Conservation (phyloP, 2,797 vertebrate genomes). For the Danio jaintianensis region DNA sequence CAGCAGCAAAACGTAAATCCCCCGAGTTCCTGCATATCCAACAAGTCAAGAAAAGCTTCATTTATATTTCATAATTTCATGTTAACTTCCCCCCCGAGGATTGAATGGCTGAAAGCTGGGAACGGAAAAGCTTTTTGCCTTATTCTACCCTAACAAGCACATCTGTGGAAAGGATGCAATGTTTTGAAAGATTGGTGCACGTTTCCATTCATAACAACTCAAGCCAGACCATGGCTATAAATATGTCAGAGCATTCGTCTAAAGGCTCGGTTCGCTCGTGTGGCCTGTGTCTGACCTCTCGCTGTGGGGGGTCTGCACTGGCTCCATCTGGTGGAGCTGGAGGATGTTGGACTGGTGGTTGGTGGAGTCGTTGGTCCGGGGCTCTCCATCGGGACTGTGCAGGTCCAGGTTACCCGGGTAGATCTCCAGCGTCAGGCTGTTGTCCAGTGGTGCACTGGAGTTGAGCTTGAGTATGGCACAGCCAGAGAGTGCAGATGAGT, state of each 20-base stretch:
- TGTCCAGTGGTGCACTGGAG: slow-evolving; percentile 59
- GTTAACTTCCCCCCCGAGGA: slow-evolving; percentile 8
- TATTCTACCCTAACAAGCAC: slow-evolving; percentile 21
- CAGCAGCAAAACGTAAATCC: slow-evolving; percentile 11
- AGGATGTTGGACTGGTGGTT: slow-evolving; percentile 55
- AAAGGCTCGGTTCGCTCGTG: slow-evolving; percentile 8
- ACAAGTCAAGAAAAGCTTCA: slow-evolving; percentile 4
- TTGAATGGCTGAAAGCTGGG: background rate
- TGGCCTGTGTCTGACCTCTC: slow-evolving; percentile 79
- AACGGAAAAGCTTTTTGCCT: slow-evolving; percentile 1
- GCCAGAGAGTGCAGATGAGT: slow-evolving; percentile 44
- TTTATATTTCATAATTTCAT: slow-evolving; percentile 9
- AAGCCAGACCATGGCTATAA: slow-evolving; percentile 26
- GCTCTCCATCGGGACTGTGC: slow-evolving; percentile 55
- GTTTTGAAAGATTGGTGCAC: slow-evolving; percentile 23
- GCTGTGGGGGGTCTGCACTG: slow-evolving; percentile 76
- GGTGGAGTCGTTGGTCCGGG: slow-evolving; percentile 63
- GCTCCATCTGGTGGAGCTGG: slow-evolving; percentile 74
- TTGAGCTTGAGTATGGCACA: slow-evolving; percentile 55
- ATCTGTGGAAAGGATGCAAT: slow-evolving; percentile 23
- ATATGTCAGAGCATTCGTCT: slow-evolving; percentile 22
- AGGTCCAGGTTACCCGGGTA: slow-evolving; percentile 67
- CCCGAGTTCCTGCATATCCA: background rate
- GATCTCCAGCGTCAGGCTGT: slow-evolving; percentile 64
- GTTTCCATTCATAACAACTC: slow-evolving; percentile 36